A percentile compares a stretch with the other conserved stretches of the same genome.
Conservation (phyloP, 1,140 invertebrate species). For the Leguminivora glycinivorella region DNA sequence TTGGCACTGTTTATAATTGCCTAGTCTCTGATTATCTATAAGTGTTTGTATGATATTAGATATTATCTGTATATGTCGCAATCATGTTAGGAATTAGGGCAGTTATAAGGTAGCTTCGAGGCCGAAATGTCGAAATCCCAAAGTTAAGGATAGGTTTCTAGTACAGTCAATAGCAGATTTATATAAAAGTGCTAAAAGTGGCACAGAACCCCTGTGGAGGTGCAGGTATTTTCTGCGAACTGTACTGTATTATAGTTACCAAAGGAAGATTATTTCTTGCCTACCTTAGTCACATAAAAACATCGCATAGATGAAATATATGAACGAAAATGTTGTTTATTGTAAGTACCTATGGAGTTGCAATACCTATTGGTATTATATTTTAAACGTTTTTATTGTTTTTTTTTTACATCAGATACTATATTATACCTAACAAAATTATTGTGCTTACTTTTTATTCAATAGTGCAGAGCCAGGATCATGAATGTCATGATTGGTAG, state of each 20-base stretch:
- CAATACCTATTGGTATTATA: neutral
- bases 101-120: conserved; percentile 20
- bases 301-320: neutral
- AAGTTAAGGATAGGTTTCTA: neutral
- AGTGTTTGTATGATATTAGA: conserved; percentile 17
- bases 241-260: conserved; percentile 7
- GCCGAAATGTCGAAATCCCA: neutral
- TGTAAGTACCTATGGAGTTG: neutral
- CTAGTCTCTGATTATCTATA: conserved; percentile 26
- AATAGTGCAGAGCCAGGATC: no score
- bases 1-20: neutral
- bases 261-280: conserved; percentile 5
- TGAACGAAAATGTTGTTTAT: neutral
- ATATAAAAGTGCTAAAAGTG: neutral
- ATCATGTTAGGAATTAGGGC: conserved; percentile 7
- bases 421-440: no score
- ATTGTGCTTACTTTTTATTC: no score
- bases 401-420: neutral
- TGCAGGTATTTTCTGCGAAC: neutral
- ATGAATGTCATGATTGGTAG: no score
- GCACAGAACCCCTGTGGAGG: neutral
- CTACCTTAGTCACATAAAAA: neutral
- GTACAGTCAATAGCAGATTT: neutral
- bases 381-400: neutral
- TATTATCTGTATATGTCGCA: conserved; percentile 20